phyloP scores from a whole-genome alignment of 2,113 vertebrate genomes.

The Pterocles burchelli region DNA sequence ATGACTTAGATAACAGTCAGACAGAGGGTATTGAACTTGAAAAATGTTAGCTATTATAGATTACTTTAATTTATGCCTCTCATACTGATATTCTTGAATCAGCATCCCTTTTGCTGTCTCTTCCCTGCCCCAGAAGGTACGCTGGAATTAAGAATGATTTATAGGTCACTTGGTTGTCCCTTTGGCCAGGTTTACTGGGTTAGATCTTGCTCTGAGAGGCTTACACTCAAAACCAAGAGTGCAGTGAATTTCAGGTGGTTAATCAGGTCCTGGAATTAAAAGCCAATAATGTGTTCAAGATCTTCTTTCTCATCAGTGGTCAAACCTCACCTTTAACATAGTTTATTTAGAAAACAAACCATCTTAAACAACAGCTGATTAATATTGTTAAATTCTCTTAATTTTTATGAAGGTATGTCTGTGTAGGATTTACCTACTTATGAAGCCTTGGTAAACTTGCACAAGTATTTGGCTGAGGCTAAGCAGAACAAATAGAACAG shows the following conservation, averaged over 20 bases:
- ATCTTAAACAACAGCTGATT: neutral
- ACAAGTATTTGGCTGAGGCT: neutral
- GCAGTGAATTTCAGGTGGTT: neutral
- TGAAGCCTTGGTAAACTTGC: neutral
- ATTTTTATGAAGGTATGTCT: neutral
- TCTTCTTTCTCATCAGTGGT: neutral
- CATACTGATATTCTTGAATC: neutral
- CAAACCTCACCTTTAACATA: neutral
- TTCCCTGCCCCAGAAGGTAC: neutral
- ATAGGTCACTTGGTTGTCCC: neutral
- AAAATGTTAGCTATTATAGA: neutral
- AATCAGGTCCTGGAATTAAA: neutral
- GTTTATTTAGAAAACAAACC: neutral
- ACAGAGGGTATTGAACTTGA: neutral
- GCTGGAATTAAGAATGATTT: neutral
- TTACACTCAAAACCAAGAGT: neutral
- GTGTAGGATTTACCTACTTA: neutral
- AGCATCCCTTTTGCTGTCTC: neutral
- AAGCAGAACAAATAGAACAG: neutral
- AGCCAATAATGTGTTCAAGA: neutral
- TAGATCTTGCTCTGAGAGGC: neutral
- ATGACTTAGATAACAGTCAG: neutral
- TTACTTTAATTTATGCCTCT: neutral
- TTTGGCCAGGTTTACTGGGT: neutral
- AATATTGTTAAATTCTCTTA: neutral